Evolutionary conservation across 1,140 invertebrate species (phyloP).

Genomic region (Eriocheir sinensis): DNA sequence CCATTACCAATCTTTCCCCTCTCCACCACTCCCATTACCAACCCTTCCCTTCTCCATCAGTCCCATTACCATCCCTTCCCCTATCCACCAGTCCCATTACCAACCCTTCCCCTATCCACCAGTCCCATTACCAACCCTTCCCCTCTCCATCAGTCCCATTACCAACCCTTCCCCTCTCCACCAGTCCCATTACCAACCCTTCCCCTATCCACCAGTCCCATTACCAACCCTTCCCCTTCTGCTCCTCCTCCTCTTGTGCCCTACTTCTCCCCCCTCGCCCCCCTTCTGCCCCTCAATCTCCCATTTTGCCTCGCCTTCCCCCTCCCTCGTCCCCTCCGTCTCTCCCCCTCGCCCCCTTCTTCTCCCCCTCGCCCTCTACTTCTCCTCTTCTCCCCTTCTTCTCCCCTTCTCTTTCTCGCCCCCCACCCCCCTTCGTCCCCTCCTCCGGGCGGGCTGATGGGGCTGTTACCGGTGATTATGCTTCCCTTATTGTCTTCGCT

Average conservation of each 20-base stretch:
- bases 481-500: background rate
- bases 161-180: too few species aligned
- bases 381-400: background rate
- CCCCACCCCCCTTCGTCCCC: background rate
- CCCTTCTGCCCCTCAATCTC: background rate
- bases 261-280: background rate
- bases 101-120: too few species aligned
- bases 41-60: too few species aligned
- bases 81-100: too few species aligned
- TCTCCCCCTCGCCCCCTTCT: background rate
- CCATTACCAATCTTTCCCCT: too few species aligned
- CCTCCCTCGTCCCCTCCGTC: background rate
- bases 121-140: too few species aligned
- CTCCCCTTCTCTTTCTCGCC: background rate
- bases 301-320: background rate
- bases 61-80: too few species aligned
- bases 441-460: background rate
- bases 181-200: too few species aligned
- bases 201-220: too few species aligned
- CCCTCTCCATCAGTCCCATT: too few species aligned
- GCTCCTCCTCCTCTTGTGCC: background rate
- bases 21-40: too few species aligned
- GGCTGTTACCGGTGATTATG: slow-evolving; percentile 1
- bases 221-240: too few species aligned
- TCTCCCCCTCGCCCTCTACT: background rate